phyloP scores from a whole-genome alignment of 2,113 vertebrate genomes.

The Rallus limicola region DNA sequence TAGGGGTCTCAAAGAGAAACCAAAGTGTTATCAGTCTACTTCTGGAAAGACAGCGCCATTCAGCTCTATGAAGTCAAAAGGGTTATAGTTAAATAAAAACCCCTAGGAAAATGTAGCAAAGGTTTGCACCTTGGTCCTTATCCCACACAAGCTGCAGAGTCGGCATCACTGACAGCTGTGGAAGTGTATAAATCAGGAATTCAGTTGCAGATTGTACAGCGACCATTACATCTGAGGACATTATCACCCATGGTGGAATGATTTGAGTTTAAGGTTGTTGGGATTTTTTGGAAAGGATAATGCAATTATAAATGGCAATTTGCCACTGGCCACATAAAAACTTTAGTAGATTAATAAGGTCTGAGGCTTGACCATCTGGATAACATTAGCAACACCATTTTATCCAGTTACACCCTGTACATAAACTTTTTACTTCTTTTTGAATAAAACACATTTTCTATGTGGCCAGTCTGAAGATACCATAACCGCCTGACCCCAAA shows the following conservation, averaged over 20 bases:
- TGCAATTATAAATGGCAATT: background rate
- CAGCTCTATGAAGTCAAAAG: background rate
- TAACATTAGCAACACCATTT: background rate
- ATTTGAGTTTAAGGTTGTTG: background rate
- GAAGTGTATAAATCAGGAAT: background rate
- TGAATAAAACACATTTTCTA: background rate
- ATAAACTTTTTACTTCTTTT: background rate
- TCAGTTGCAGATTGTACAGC: background rate
- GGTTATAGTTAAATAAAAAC: background rate
- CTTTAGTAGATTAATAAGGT: background rate
- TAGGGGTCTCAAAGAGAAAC: background rate
- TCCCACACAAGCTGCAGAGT: background rate
- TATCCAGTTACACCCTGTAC: background rate
- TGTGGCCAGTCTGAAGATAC: background rate
- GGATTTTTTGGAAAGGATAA: background rate
- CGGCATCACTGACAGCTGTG: background rate
- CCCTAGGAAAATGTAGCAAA: background rate
- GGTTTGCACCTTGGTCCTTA: background rate
- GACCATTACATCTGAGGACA: background rate
- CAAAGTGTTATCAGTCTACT: background rate
- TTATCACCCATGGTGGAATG: rapidly evolving
- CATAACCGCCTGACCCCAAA: background rate
- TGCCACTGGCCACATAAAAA: background rate
- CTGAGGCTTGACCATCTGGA: background rate
- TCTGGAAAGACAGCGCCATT: background rate